These are phyloP conservation scores for Conus canariensis DNA, from an alignment of 2,888 invertebrate genomes.

Conservation along the genomic window DNA sequence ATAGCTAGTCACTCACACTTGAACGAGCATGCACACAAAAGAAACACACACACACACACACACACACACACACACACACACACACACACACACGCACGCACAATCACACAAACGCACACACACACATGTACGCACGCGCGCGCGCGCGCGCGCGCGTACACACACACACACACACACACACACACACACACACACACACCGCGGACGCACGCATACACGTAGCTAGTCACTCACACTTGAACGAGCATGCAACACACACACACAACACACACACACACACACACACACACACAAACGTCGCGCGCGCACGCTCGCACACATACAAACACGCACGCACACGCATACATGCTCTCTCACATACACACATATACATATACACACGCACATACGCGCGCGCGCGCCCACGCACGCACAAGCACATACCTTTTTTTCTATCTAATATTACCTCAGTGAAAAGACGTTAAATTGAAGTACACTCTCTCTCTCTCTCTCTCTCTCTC, in stretches of 20 bases:
- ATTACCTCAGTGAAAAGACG: too few species aligned
- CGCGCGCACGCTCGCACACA: not conserved
- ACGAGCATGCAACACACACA: not conserved
- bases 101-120: too few species aligned
- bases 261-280: slow-evolving; percentile 1
- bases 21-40: not conserved
- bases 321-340: slow-evolving; percentile 2
- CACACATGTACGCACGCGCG: not conserved
- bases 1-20: not conserved
- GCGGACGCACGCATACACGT: not conserved
- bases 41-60: not conserved
- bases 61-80: not conserved
- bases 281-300: not conserved
- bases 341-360: not conserved
- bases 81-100: not conserved
- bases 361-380: not conserved
- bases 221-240: not conserved
- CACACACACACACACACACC: not conserved
- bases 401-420: not conserved
- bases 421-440: too few species aligned
- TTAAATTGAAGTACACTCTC: too few species aligned
- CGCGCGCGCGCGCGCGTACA: not conserved
- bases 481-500: too few species aligned
- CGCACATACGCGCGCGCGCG: not conserved
- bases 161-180: not conserved